Base-by-base conservation (phyloP, 2,888 invertebrate genomes). In the Megastigmus dorsalis region DNA sequence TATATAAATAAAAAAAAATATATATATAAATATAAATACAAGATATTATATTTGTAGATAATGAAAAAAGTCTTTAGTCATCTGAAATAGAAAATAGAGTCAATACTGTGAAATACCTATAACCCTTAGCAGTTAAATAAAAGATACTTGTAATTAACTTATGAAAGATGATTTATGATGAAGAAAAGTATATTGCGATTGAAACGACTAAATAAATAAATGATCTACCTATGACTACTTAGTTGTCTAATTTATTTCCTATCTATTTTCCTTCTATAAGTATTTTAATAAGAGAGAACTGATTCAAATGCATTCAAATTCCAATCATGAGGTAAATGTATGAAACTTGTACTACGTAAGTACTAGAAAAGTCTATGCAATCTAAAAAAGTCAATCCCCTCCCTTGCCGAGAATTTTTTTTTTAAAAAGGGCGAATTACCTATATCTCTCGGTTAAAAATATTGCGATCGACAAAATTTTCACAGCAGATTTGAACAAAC, bases 81-180 rank as follows among this genome's bases (percentile, higher is more conserved):
- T 85, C 84, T 85, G 80, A 79, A 68, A 80, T 86, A 86, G 85
- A 78, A 78, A 83, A 85, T 85, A 86, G 84, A 86, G 85, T 86
- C 86, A 85, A 86, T 86, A 86, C 83, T 84, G 85, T 85, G 85
- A 84, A 84, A 82, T 83, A 84, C 82, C 83, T 84, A 83, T 85
- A 83, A 84, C 80, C 84, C 81, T 79, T 82, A 81, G 80, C 82
- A 85, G 79, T 79, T 79, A 77, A 65, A 74, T 65, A 62, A 72
- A 71, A 78, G 45, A 67, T 84, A 85, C 83, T 84, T 86, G 83
- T 86, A 85, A 86, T 83, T 85, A 83, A 84, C 79, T 84, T 83
- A 86, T 81, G 80, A 79, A 80, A 81, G 71, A 83, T 79, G 79
- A 84, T 82, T 79, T 83, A 82, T 81, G 80, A 80, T 75, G 75